phyloP scores from a whole-genome alignment of 2,888 invertebrate genomes.

The Coelopa pilipes region DNA sequence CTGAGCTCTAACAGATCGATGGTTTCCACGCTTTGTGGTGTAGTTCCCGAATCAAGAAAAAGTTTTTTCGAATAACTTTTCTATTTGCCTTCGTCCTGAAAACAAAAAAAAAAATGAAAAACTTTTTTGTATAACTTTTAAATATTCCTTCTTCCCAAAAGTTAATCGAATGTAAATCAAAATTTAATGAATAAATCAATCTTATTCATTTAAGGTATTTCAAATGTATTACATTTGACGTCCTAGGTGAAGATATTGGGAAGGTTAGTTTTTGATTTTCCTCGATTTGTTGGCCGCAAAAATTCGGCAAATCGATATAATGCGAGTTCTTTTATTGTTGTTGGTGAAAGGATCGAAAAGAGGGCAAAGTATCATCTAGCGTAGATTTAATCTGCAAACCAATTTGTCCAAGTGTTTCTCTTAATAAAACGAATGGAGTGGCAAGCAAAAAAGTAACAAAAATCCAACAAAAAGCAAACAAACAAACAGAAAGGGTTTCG shows the following conservation, averaged over 20 bases:
- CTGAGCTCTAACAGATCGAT: no score
- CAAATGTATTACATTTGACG: neutral
- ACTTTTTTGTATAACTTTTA: conserved; percentile 6
- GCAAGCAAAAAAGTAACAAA: conserved; percentile 25
- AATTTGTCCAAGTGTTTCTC: conserved; percentile 58
- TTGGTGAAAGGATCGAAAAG: neutral
- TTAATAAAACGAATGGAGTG: conserved; percentile 49
- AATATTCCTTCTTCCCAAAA: neutral
- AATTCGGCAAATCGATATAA: neutral
- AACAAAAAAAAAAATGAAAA: neutral
- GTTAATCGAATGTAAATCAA: neutral
- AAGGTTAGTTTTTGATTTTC: no score
- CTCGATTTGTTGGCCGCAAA: conserved; percentile 19
- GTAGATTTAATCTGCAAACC: conserved; percentile 58
- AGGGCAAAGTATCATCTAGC: conserved; percentile 36
- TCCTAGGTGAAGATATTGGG: no score
- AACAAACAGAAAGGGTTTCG: conserved; percentile 28
- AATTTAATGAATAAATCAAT: neutral
- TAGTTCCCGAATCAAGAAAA: no score
- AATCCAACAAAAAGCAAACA: neutral
- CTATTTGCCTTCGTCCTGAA: no score
- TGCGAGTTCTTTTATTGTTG: neutral
- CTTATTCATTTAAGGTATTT: neutral
- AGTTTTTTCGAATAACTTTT: no score
- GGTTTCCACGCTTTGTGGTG: no score